These are phyloP conservation scores for Callimico goeldii DNA, from an alignment of 2,797 vertebrate species.

Conservation along the genomic window DNA sequence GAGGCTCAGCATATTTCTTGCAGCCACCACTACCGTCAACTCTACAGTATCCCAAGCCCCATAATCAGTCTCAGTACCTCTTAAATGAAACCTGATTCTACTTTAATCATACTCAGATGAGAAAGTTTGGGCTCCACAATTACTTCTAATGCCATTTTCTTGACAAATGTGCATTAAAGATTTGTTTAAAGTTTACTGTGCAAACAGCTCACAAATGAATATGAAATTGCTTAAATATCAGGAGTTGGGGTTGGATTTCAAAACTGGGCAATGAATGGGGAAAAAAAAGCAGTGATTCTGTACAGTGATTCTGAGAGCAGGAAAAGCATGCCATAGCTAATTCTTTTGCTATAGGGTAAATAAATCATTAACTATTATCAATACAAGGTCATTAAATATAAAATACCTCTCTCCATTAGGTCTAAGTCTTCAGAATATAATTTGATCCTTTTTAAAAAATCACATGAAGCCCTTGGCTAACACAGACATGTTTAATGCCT, in stretches of 20 bases:
- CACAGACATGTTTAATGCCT: constrained; percentile 49
- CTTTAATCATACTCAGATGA: not conserved
- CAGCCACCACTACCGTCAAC: not conserved
- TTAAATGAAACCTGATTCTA: constrained; percentile 19
- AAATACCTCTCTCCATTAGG: not conserved
- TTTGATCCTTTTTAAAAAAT: not conserved
- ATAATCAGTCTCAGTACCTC: not conserved
- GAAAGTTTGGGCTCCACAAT: not conserved
- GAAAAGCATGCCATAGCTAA: not conserved
- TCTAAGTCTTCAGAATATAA: not conserved
- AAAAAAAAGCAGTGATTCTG: not conserved
- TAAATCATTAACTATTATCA: not conserved
- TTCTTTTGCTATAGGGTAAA: not conserved
- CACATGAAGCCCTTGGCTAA: not conserved
- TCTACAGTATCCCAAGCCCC: not conserved
- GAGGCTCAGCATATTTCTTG: not conserved
- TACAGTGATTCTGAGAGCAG: not conserved
- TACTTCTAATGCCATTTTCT: constrained; percentile 12
- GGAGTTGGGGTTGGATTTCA: constrained; percentile 35
- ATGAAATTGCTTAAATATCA: not conserved
- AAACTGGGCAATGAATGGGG: not conserved
- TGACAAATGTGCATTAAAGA: not conserved
- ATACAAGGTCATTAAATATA: not conserved
- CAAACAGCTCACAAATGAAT: constrained; percentile 36
- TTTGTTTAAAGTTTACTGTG: not conserved